Conservation (phyloP, 2,888 invertebrate species). For the Corbicula japonica region DNA sequence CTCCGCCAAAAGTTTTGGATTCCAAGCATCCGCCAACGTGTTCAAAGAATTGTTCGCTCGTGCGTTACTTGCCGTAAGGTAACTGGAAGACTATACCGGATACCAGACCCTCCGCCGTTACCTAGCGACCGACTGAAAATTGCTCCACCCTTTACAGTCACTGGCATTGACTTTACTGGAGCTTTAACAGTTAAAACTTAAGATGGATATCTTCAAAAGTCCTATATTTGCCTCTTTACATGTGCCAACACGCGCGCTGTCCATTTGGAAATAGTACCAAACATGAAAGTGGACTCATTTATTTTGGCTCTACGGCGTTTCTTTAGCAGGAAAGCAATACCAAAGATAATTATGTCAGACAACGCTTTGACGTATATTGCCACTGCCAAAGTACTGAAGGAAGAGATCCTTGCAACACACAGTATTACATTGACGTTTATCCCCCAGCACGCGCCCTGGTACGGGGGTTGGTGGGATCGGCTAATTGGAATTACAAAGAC, state of each 20-base stretch:
- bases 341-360: neutral
- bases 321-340: neutral
- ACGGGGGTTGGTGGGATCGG: neutral
- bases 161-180: neutral
- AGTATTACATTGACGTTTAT: too few species aligned
- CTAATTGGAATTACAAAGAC: neutral
- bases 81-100: neutral
- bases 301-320: slow-evolving; percentile 6
- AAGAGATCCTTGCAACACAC: too few species aligned
- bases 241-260: too few species aligned
- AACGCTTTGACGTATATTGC: neutral
- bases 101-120: neutral
- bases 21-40: slow-evolving; percentile 18
- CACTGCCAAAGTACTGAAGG: neutral
- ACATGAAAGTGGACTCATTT: too few species aligned
- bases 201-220: neutral
- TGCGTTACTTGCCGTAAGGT: too few species aligned
- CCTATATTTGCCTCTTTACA: neutral
- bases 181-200: neutral
- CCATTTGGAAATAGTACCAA: too few species aligned
- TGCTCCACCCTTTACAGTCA: slow-evolving; percentile 2
- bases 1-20: too few species aligned
- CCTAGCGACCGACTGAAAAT: slow-evolving; percentile 11
- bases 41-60: too few species aligned
- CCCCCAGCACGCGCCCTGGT: neutral